phyloP scores from a whole-genome alignment of 2,797 vertebrate species.

The Lepilemur septentrionalis region DNA sequence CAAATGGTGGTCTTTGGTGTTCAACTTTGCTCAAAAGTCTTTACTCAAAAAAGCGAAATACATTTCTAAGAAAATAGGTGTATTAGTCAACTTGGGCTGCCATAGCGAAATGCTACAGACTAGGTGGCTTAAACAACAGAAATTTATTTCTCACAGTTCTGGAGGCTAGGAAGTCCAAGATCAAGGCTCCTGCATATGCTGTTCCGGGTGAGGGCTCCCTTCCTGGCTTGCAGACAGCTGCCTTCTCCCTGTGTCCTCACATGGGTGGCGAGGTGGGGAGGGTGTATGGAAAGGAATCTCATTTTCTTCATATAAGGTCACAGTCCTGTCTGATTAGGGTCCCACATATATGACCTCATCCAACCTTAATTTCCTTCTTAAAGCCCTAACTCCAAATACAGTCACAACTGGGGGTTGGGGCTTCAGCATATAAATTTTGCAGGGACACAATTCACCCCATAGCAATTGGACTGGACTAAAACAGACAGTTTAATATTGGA shows the following conservation, averaged over 20 bases:
- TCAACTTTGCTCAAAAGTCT: neutral
- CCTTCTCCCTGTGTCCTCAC: neutral
- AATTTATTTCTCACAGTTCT: neutral
- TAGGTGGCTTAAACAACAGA: neutral
- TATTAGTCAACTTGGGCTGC: neutral
- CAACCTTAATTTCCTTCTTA: neutral
- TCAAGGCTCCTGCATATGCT: neutral
- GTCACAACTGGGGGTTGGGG: neutral
- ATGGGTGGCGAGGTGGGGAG: neutral
- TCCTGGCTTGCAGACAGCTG: neutral
- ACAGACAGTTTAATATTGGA: conserved; percentile 10
- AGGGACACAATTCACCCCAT: neutral
- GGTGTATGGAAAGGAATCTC: neutral
- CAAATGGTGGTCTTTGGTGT: neutral
- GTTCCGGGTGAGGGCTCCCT: neutral
- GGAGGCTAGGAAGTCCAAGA: neutral
- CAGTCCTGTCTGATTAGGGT: neutral
- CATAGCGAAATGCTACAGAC: neutral
- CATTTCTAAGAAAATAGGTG: neutral
- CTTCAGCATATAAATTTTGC: neutral
- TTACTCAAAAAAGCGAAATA: neutral
- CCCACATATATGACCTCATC: neutral
- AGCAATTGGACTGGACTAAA: neutral
- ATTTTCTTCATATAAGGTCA: neutral
- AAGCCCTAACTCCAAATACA: neutral